Base-by-base conservation (phyloP, 2,113 vertebrate genomes). In the Dicrurus megarhynchus region DNA sequence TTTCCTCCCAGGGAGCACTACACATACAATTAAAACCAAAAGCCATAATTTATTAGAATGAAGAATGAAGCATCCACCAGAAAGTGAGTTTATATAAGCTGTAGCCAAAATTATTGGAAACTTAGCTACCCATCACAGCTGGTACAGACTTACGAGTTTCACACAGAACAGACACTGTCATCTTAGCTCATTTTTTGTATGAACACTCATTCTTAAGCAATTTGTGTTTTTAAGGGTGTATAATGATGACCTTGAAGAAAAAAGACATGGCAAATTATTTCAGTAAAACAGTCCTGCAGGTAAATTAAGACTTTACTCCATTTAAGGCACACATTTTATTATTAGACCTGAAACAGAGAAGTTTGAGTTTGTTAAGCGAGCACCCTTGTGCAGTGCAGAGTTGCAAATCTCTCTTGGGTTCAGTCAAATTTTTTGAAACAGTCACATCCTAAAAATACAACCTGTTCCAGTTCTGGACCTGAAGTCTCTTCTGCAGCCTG, bases 321-420 rank as follows among this genome's bases (percentile, higher is more conserved):
- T 39, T 86, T 78, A 95, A 97, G 96, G 95, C 96, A 96, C 90
- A 41, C 4, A n/a, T 85, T 93, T 95, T 90, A 76, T 94, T 87
- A 52, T 79, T 82, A 75, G 42, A 87, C 5, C 30, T 69, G 77
- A 93, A 92, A 84, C 18, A 86, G 42, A 77, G 23, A 77, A 21
- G 32, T 68, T 47, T 44, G 16, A 81, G 39, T 81, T 81, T 74
- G 64, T 64, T 71, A 78, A 68, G 52, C 26, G 55, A 86, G 50
- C 68, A 77, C 18, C 24, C 6, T 86, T 64, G 37, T 41, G n/a
- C 13, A 56, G 26, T 1, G 1, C 18, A 64, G 21, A 69, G 24
- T 16, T 56, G 33, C 52, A 85, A 41, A 76, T 52, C 24, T 33
- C 49, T 86, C 46, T 41, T 53, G 21, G 14, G 16, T 30, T 90